Conservation (phyloP, 2,113 vertebrate genomes). For the Coracopsis vasa region DNA sequence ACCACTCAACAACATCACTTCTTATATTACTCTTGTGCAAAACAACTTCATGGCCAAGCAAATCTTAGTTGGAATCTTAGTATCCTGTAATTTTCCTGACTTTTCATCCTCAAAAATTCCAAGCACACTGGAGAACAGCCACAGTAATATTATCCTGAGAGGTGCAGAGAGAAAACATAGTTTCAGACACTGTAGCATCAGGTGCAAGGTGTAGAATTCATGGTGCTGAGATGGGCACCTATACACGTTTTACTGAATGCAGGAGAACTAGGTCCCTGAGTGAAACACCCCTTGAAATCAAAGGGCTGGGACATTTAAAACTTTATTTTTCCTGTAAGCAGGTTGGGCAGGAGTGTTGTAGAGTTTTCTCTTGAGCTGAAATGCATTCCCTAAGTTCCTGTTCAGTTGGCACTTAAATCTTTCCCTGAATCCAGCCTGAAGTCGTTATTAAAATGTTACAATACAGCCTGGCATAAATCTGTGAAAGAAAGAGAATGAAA, state of each 20-base stretch:
- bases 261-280: accelerated
- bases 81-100: not conserved
- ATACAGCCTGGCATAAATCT: not conserved
- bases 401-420: not conserved
- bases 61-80: not conserved
- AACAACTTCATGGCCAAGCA: not conserved
- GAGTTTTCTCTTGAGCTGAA: not conserved
- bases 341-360: accelerated
- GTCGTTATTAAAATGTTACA: not conserved
- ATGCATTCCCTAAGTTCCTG: not conserved
- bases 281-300: not conserved
- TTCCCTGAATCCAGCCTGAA: not conserved
- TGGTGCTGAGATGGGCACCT: not conserved
- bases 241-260: not conserved
- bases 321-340: not conserved
- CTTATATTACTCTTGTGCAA: not conserved
- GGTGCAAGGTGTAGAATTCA: not conserved
- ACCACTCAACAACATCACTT: not conserved
- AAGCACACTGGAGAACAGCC: not conserved
- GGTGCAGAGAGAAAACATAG: not conserved
- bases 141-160: not conserved
- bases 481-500: accelerated
- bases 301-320: not conserved
- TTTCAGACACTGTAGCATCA: not conserved
- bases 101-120: not conserved